phyloP scores from a whole-genome alignment of 1,140 invertebrate genomes.

The Periplaneta americana region DNA sequence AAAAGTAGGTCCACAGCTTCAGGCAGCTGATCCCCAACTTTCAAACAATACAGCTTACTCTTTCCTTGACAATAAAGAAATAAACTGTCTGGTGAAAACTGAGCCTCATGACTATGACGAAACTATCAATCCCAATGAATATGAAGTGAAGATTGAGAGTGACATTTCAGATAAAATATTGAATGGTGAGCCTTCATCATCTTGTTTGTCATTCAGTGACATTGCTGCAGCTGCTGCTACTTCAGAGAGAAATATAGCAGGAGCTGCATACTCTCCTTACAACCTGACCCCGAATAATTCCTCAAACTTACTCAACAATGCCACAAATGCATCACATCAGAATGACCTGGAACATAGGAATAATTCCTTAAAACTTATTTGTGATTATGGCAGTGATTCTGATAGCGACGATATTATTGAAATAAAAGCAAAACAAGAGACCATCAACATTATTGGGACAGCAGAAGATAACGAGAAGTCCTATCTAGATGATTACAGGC shows the following conservation, averaged over 20 bases:
- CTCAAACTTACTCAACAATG: neutral
- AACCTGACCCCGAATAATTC: neutral
- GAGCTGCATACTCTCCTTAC: neutral
- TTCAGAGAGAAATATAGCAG: neutral
- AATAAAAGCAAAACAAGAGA: neutral
- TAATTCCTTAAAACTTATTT: slow-evolving; percentile 4
- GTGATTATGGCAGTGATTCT: slow-evolving; percentile 10
- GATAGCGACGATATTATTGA: neutral
- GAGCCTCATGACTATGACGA: too few relatives aligned
- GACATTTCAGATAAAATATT: neutral
- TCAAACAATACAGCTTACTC: too few relatives aligned
- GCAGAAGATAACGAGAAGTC: neutral
- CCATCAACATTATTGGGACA: neutral
- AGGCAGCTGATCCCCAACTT: neutral
- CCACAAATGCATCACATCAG: neutral
- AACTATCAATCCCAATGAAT: neutral
- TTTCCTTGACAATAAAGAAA: too few relatives aligned
- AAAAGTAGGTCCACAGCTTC: neutral
- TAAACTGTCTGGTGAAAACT: too few relatives aligned
- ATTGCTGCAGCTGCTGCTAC: neutral
- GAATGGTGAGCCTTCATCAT: neutral
- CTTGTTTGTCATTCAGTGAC: neutral
- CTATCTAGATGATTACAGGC: neutral
- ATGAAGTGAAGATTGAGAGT: neutral
- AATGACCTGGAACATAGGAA: neutral